Evolutionary conservation across 2,797 vertebrate species (phyloP), one percentile per base, ranked within the genome.

Genomic region (Lacerta agilis): DNA sequence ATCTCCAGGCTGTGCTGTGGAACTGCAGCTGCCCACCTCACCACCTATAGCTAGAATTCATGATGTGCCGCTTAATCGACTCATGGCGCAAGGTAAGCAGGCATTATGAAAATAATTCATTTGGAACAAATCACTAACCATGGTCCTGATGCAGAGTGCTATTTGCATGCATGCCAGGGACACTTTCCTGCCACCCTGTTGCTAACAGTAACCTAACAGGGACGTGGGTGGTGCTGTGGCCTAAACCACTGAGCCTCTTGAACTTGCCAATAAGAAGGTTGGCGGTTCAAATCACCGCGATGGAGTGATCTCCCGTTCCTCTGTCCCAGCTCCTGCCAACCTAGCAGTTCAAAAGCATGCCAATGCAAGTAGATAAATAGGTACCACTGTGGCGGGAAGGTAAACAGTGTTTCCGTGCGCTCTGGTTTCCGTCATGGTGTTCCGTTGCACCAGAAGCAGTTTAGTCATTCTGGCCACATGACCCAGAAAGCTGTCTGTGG

Each of bases 71-170:
- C 95, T 86, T 73, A 97, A 96, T 94, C 97, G 98, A 90, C 97
- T 98, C 72, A 95, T 89, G 36, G 97, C 97, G 93, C 98, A 98
- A 98, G 98, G 98, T 98, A 97, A 82, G 58, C 77, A 64, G 6
- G 64, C n/a, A 18, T 69, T 33, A 29, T 33, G 15, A 33, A n/a
- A 43, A 41, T 29, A 6, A n/a, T 67, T 82, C 27, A 41, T 58
- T 38, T 38, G 45, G 27, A 27, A 38, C 13, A 27, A 33, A 80
- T 38, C 27, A 33, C 71, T 29, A 36, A 71, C 41, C 10, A n/a
- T 61, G 25, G 18, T 67, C 29, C 15, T 43, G 67, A 13, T 45
- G 10, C 23, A 85, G 10, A 49, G 20, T 58, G 25, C 10, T 6
- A 25, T 17, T 61, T 77, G 29, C 5, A 66, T 4, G 10, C 25